phyloP scores from a whole-genome alignment of 2,797 vertebrate species.

The Gorsachius magnificus region DNA sequence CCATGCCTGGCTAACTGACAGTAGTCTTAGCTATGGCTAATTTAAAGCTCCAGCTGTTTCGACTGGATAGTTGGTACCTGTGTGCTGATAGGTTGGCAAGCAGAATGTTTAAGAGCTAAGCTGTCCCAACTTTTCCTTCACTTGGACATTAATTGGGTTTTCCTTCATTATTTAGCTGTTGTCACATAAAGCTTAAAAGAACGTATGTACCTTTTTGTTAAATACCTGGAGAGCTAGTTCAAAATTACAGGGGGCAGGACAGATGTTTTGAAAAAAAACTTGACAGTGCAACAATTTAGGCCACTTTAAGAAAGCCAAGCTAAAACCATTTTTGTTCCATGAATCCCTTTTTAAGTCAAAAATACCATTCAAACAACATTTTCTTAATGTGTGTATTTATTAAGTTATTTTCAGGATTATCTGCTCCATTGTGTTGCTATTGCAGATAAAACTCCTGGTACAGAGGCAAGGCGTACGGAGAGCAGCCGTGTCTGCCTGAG shows the following conservation, averaged over 20 bases:
- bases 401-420: not conserved
- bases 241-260: not conserved
- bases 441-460: not conserved
- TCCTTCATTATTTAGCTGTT: not conserved
- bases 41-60: constrained; percentile 25
- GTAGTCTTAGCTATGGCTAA: not conserved
- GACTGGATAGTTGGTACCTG: not conserved
- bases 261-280: not conserved
- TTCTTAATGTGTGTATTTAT: not conserved
- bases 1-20: not conserved
- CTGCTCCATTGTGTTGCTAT: not conserved
- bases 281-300: not conserved
- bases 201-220: not conserved
- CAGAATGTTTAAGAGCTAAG: not conserved
- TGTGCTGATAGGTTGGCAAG: not conserved
- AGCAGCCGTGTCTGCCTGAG: rapidly evolving
- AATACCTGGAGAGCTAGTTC: not conserved
- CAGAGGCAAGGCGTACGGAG: rapidly evolving
- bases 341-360: not conserved
- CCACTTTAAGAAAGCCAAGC: not conserved
- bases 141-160: not conserved
- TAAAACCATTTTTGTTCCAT: not conserved
- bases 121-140: not conserved
- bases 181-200: not conserved
- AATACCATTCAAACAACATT: not conserved